A percentile compares a stretch with the other conserved stretches of the same genome.
Conservation (phyloP, 2,797 vertebrate genomes). For the Peromyscus eremicus region DNA sequence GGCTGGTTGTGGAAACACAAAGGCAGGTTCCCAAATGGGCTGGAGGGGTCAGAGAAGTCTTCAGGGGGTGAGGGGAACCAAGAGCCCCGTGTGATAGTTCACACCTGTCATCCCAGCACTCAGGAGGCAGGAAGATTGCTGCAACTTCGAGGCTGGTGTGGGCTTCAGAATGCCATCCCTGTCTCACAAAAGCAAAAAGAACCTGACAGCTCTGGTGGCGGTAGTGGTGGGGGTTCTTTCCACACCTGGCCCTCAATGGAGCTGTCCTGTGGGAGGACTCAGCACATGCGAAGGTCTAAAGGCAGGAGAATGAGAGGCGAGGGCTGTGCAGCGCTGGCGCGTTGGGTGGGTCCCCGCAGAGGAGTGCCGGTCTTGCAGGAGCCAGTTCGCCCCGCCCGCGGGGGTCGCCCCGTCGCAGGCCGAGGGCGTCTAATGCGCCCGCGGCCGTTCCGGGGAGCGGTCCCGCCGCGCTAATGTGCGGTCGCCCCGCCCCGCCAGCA, state of each 20-base stretch:
- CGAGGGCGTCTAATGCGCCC: conserved; percentile 70
- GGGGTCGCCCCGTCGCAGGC: conserved; percentile 47
- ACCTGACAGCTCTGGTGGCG: not conserved
- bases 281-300: not conserved
- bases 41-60: not conserved
- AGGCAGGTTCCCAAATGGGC: not conserved
- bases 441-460: conserved; percentile 72
- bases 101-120: not conserved
- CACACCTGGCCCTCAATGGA: not conserved
- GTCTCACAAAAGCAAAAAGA: not conserved
- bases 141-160: not conserved
- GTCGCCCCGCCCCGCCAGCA: conserved; percentile 78
- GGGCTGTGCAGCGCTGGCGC: not conserved
- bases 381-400: conserved; percentile 50
- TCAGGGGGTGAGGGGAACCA: not conserved
- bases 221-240: not conserved
- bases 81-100: not conserved
- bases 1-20: not conserved
- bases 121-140: not conserved
- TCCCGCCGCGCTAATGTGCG: conserved; percentile 78
- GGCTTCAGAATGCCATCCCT: not conserved
- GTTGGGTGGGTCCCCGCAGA: not conserved
- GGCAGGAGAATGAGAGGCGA: not conserved
- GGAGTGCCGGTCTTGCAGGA: conserved; percentile 52
- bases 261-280: not conserved